These are phyloP conservation scores for Eptesicus fuscus DNA, from an alignment of 2,113 vertebrate genomes.

Conservation along the genomic window DNA sequence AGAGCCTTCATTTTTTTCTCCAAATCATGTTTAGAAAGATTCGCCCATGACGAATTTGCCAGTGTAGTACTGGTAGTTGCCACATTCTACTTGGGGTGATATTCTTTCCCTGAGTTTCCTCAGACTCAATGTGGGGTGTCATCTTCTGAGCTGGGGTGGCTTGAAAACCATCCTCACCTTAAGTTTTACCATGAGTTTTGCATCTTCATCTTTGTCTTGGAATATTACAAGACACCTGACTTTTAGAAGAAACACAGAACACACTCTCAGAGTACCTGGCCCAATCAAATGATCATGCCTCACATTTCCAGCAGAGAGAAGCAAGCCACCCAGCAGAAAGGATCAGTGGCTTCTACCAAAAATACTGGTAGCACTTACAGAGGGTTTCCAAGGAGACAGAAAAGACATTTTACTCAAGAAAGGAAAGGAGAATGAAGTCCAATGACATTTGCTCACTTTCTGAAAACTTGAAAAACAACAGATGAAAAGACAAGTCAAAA, in stretches of 20 bases:
- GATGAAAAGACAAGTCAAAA: constrained; percentile 36
- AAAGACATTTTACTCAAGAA: not conserved
- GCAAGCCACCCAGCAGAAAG: not conserved
- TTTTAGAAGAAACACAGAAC: not conserved
- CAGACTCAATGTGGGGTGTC: not conserved
- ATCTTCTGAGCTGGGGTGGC: not conserved
- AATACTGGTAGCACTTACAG: not conserved
- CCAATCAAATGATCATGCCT: not conserved
- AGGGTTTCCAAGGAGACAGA: constrained; percentile 21
- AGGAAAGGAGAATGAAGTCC: not conserved
- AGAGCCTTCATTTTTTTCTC: constrained; percentile 8
- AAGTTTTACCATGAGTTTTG: not conserved
- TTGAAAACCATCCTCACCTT: not conserved
- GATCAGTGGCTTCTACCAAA: not conserved
- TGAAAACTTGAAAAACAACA: constrained; percentile 35
- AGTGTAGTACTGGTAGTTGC: not conserved
- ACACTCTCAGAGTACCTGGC: not conserved
- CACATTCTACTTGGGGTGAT: not conserved
- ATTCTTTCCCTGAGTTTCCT: not conserved
- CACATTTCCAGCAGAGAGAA: not conserved
- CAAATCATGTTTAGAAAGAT: constrained; percentile 15
- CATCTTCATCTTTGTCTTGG: not conserved
- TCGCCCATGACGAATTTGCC: rapidly evolving
- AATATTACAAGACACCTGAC: not conserved
- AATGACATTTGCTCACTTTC: constrained; percentile 1